Evolutionary conservation across 2,113 vertebrate genomes (phyloP).

Genomic region (Phoxinus phoxinus): DNA sequence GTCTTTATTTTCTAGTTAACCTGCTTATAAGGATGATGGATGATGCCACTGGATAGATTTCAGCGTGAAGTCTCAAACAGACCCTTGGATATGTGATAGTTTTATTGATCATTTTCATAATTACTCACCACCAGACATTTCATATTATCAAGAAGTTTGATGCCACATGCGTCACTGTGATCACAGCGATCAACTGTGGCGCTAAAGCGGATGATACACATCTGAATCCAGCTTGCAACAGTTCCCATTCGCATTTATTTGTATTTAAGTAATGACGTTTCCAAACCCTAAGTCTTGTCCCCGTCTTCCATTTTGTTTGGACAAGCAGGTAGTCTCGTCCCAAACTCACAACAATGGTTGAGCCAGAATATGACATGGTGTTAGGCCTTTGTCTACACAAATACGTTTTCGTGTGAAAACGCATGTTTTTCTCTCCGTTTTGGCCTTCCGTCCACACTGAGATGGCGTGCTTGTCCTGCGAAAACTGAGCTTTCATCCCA

Average conservation of each 20-base stretch:
- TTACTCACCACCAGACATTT: not conserved
- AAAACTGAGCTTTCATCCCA: no score
- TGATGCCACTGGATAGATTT: slow-evolving; percentile 54
- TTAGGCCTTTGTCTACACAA: no score
- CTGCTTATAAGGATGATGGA: slow-evolving; percentile 62
- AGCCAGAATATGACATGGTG: not conserved
- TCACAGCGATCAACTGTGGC: not conserved
- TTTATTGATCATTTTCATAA: slow-evolving; percentile 39
- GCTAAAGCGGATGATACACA: not conserved
- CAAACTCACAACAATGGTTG: not conserved
- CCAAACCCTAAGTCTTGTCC: not conserved
- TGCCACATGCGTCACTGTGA: not conserved
- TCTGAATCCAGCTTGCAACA: not conserved
- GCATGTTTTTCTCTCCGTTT: no score
- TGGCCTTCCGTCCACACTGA: no score
- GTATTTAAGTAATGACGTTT: not conserved
- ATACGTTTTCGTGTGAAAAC: no score
- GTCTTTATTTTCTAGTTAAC: slow-evolving; percentile 60
- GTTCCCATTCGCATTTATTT: not conserved
- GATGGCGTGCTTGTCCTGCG: no score
- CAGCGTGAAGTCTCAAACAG: slow-evolving; percentile 18
- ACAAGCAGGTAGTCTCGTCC: not conserved
- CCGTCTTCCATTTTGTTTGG: not conserved
- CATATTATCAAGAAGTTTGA: not conserved
- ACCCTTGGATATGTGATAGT: not conserved